Evolutionary conservation across 2,888 invertebrate genomes (phyloP).

Genomic region (Dicycla oo): DNA sequence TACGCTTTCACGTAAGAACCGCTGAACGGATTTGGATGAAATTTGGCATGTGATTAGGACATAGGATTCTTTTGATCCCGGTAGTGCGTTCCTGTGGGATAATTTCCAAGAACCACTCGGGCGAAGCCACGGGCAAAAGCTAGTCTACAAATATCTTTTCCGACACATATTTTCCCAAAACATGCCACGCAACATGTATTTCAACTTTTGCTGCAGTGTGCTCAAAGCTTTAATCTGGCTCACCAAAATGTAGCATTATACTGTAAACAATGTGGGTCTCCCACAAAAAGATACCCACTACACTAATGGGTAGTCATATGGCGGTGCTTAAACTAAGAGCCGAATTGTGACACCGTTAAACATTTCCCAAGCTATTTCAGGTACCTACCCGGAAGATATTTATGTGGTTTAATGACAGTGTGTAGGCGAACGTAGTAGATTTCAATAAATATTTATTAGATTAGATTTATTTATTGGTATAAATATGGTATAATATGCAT

Average conservation of each 20-base stretch:
- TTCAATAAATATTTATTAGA: too few relatives aligned
- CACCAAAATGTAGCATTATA: constrained; percentile 73
- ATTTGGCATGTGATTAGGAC: too few relatives aligned
- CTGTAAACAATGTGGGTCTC: constrained; percentile 71
- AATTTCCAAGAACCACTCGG: too few relatives aligned
- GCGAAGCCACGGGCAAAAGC: too few relatives aligned
- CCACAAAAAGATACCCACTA: constrained; percentile 76
- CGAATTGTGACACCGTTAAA: constrained; percentile 70
- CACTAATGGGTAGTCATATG: constrained; percentile 76
- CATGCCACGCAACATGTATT: not conserved
- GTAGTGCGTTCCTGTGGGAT: too few relatives aligned
- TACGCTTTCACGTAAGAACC: too few relatives aligned
- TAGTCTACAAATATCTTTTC: not conserved
- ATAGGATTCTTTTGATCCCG: too few relatives aligned
- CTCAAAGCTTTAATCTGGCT: constrained; percentile 65
- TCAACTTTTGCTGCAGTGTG: constrained; percentile 14
- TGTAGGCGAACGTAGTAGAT: too few relatives aligned
- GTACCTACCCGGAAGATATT: constrained; percentile 51
- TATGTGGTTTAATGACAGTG: constrained; percentile 1
- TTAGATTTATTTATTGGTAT: too few relatives aligned
- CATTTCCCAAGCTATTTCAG: constrained; percentile 58
- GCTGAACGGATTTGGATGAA: too few relatives aligned
- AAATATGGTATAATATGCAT: too few relatives aligned
- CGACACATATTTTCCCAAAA: not conserved
- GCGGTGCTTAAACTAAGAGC: constrained; percentile 76